A percentile compares a stretch with the other conserved stretches of the same genome.
phyloP scores from a whole-genome alignment of 2,113 vertebrate species.

The Macroglossus sobrinus region DNA sequence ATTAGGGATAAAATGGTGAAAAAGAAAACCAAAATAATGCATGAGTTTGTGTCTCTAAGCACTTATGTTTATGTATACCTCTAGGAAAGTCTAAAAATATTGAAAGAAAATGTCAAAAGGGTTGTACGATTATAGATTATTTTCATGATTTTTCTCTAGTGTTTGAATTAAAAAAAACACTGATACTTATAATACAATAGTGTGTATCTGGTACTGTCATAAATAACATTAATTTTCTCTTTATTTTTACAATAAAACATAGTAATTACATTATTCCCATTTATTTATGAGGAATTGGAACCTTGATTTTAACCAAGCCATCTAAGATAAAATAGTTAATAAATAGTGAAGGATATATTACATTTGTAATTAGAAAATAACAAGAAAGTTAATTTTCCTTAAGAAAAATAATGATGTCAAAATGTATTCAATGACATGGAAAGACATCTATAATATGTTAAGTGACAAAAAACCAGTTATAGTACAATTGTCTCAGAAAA shows the following conservation, averaged over 20 bases:
- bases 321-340: not conserved
- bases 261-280: not conserved
- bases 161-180: not conserved
- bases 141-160: not conserved
- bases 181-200: not conserved
- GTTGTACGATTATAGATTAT: not conserved
- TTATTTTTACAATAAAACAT: not conserved
- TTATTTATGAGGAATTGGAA: not conserved
- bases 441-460: not conserved
- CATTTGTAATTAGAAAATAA: not conserved
- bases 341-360: not conserved
- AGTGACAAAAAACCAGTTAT: not conserved
- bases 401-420: not conserved
- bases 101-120: not conserved
- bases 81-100: not conserved
- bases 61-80: not conserved
- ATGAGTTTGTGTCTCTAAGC: not conserved
- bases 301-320: not conserved
- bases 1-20: not conserved
- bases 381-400: not conserved
- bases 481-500: not conserved
- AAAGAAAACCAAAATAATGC: not conserved
- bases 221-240: slow-evolving; percentile 11
- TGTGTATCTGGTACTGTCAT: not conserved
- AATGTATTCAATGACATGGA: not conserved